These are phyloP conservation scores for Molorchus minor DNA, from an alignment of 2,888 invertebrate genomes.

Conservation along the genomic window DNA sequence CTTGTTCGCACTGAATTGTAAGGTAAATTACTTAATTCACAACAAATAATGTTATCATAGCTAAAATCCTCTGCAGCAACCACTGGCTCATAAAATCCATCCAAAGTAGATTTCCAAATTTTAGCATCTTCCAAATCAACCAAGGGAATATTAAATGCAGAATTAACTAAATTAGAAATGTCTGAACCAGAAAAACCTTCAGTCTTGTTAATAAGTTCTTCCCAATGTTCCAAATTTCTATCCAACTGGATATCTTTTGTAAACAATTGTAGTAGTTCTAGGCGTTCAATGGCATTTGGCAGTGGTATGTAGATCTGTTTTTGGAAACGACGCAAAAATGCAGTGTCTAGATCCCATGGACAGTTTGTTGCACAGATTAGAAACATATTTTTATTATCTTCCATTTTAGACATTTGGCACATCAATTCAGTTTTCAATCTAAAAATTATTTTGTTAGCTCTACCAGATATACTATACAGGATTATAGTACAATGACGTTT, in stretches of 20 bases:
- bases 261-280: conserved; percentile 52
- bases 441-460: too few species aligned
- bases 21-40: conserved; percentile 50
- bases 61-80: conserved; percentile 33
- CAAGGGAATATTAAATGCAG: conserved; percentile 58
- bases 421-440: conserved; percentile 68
- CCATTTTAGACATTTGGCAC: conserved; percentile 64
- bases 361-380: conserved; percentile 70
- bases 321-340: conserved; percentile 68
- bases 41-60: conserved; percentile 35
- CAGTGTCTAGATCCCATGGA: conserved; percentile 71
- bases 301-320: conserved; percentile 66
- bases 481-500: too few species aligned
- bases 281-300: conserved; percentile 57
- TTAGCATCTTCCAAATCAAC: conserved; percentile 62
- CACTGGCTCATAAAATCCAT: conserved; percentile 51
- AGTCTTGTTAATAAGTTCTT: conserved; percentile 59
- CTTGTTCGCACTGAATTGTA: conserved; percentile 51
- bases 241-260: conserved; percentile 47
- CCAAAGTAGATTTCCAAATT: conserved; percentile 55
- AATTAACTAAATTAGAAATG: conserved; percentile 62
- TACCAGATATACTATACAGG: too few species aligned
- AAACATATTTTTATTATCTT: conserved; percentile 55
- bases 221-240: conserved; percentile 28
- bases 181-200: conserved; percentile 68